These are phyloP conservation scores for Archilochus colubris DNA, from an alignment of 2,113 vertebrate genomes.

Conservation along the genomic window DNA sequence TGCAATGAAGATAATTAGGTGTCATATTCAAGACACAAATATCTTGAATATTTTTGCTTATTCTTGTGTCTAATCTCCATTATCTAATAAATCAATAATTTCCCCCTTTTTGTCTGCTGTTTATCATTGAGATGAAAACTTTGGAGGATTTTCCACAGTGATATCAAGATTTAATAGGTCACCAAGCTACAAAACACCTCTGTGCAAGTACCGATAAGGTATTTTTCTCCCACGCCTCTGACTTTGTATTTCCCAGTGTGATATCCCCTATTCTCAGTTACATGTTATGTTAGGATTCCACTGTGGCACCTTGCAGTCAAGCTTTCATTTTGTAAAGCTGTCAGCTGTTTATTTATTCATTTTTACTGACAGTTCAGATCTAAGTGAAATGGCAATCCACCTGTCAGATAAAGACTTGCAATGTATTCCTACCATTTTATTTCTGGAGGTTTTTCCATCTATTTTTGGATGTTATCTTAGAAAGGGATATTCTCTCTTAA, in stretches of 20 bases:
- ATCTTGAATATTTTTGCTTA: background rate
- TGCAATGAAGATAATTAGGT: background rate
- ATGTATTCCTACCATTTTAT: background rate
- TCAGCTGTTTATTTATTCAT: background rate
- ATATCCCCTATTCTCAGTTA: background rate
- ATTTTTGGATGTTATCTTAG: background rate
- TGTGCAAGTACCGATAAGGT: background rate
- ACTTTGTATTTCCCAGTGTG: background rate
- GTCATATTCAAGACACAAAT: background rate
- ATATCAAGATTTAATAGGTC: background rate
- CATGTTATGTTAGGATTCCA: background rate
- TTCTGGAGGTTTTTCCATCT: background rate
- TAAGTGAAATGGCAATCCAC: background rate
- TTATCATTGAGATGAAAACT: background rate
- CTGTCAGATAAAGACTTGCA: background rate
- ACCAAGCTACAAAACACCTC: background rate
- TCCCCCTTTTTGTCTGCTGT: background rate
- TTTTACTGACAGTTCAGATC: background rate
- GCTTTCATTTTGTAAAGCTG: slow-evolving; percentile 1
- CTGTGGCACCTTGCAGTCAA: background rate
- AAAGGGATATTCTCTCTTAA: background rate
- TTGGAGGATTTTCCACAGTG: background rate
- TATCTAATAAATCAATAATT: background rate
- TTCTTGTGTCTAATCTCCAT: background rate
- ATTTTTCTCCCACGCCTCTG: background rate